Evolutionary conservation across 2,113 vertebrate species (phyloP), one percentile per base, ranked within the genome.

Genomic region (Poeciliopsis prolifica): DNA sequence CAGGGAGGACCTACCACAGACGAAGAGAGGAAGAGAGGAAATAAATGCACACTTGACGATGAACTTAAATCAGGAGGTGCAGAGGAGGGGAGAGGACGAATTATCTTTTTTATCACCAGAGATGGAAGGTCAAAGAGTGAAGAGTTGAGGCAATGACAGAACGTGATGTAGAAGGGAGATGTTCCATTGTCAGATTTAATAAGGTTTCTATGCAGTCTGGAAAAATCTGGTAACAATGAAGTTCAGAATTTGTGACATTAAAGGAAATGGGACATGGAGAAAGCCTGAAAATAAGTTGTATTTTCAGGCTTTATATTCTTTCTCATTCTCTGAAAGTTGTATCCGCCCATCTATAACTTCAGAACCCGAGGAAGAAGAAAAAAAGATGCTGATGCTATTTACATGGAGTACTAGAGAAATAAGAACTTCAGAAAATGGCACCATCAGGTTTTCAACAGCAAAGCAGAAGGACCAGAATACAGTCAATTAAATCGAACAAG

Each of bases 1-100:
- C 62, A 15, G 72, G 77, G 70, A 77, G 58, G 75, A 80, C 66
- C 75, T 72, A 69, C 68, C 73, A 74, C 72, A 74, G 61, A 75
- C 33, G 28, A 44, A 48, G 6, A 54, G 82, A 73, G 48, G 54
- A n/a, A 44, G 29, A 73, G 48, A 74, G 77, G 72, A 79, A 82
- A 76, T 78, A 81, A 74, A 83, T 70, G 72, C 68, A 78, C 64
- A 40, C 31, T 31, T 3, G 72, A 77, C 26, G 65, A 78, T 79
- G 75, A 83, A 65, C 70, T 61, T 31, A 70, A 61, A 77, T 62
- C 62, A 69, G 66, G 44, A 70, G 44, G 75, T 69, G 77, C n/a
- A 72, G 28, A 63, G 37, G 62, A 5, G 60, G 29, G 66, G 28
- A 70, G 68, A 58, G 17, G 61, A 70, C 30, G 69, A 74, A 76